Percentiles rank a stretch among this genome's conserved stretches.
Evolutionary conservation across 2,888 invertebrate species (phyloP).

Genomic region (Brachypterus glaber): DNA sequence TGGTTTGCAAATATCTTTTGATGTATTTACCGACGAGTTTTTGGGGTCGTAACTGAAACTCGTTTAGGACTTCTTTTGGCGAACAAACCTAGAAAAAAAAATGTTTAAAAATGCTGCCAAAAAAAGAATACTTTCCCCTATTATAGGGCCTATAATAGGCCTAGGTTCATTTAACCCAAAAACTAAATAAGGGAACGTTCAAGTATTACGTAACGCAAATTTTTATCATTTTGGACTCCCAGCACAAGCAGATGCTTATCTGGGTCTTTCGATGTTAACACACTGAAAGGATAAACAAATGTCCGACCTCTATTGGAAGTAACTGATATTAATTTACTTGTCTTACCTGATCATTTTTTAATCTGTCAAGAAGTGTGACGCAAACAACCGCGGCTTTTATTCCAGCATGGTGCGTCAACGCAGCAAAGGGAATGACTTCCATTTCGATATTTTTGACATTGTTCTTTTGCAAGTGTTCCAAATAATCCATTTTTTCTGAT

Average conservation of each 20-base stretch:
- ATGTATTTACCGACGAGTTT: constrained; percentile 75
- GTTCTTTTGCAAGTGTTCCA: constrained; percentile 60
- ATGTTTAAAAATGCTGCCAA: constrained; percentile 1
- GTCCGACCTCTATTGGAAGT: background rate
- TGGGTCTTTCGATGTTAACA: too few species aligned
- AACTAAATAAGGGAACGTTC: too few species aligned
- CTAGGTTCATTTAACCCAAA: too few species aligned
- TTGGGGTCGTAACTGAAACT: constrained; percentile 87
- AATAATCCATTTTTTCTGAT: constrained; percentile 81
- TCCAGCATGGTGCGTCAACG: constrained; percentile 86
- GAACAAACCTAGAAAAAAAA: constrained; percentile 58
- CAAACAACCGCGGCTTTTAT: constrained; percentile 91
- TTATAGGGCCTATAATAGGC: too few species aligned
- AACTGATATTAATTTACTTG: background rate
- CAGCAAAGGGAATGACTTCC: constrained; percentile 91
- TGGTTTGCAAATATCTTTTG: constrained; percentile 68
- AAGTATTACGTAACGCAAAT: too few species aligned
- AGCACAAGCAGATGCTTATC: too few species aligned
- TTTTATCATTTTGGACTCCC: too few species aligned
- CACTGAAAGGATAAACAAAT: background rate
- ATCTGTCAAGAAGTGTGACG: constrained; percentile 82
- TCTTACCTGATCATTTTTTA: constrained; percentile 86
- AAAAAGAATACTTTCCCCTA: background rate
- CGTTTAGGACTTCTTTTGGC: constrained; percentile 79
- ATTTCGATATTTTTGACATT: constrained; percentile 95